Base-by-base conservation (phyloP, 2,888 invertebrate genomes). In the Celastrina argiolus region DNA sequence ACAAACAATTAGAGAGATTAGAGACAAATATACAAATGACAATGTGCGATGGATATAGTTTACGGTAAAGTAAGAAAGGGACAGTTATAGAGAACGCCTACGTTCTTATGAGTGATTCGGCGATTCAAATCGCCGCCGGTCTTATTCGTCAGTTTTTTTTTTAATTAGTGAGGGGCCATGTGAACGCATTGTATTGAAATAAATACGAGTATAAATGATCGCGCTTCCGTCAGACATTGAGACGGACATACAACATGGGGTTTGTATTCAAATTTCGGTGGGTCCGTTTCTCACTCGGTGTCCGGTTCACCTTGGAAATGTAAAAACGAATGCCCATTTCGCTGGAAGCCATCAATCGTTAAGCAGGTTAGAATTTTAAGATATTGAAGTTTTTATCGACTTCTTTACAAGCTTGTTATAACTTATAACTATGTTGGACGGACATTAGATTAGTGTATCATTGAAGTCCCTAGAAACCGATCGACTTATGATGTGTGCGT, bases 91-190 rank as follows among this genome's bases (percentile, higher is more conserved):
- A 83, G 76, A 84, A 88, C 91, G 90, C 90, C 90, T 90, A 82
- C 89, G 80, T 75, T 83, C 87, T 84, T 85, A 80, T 84, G 81
- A 82, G 84, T 80, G 87, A 89, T 90, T 90, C 88, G 88, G 87
- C 83, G 91, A 91, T 91, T 88, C 88, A 88, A 89, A 90, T 90
- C 90, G 85, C 83, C 81, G 85, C 83, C 81, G 85, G 88, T 87
- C 84, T 90, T 86, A 91, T 91, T 91, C 91, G 91, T 91, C 88
- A 82, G 88, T 75, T 77, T 70, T 85, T 88, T 84, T 88, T 90
- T 89, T 91, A 90, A 90, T 90, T 91, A 88, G 84, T 83, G 81
- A 87, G 87, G 87, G 88, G 84, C 83, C 83, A 87, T 90, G 90
- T 85, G 91, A 91, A 89, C 83, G 79, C 85, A 88, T 90, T 89